Evolutionary conservation across 2,113 vertebrate genomes (phyloP), one percentile per base, ranked within the genome.

Genomic region (Oncorhynchus gorbuscha): DNA sequence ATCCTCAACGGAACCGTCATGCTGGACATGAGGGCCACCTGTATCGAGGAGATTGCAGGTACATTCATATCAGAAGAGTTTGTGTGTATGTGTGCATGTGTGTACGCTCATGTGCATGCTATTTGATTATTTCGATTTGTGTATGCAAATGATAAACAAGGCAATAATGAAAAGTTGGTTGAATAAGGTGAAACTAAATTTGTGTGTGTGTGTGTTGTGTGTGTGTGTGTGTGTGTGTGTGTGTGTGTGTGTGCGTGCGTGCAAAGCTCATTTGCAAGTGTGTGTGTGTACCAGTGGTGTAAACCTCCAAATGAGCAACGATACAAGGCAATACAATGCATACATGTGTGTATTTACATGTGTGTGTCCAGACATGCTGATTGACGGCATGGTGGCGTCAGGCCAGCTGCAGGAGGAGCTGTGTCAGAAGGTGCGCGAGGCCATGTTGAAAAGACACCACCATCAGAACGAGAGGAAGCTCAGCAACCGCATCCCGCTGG

Each of bases 381-480:
- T 98, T 82, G 97, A 98, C 92, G 96, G 88, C 92, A 98, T 98
- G 97, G 96, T 97, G 82, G 96, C 95, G 0, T 95, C 97, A 16
- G 94, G 94, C 71, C 96, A 98, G 64, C 84, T 98, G 82, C 93
- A 95, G 82, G 95, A 96, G 72, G 94, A 94, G 69, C 94, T 95
- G 83, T 90, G 96, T 32, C 84, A 95, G 73, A 94, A 95, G 35
- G 96, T 98, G 72, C 93, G 96, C 76, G 97, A 96, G 84, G 97
- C 97, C 61, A 95, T 98, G 88, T 89, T 98, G 59, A 97, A 96
- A 90, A 95, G 95, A 61, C 97, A 98, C 78, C 97, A 97, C 88
- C 97, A 98, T 85, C 97, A 98, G 89, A 98, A 96, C 2, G 97
- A 98, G 91, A 95, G 96, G 84, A 97, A 96, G 77, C 94, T 98